Evolutionary conservation across 2,113 vertebrate species (phyloP).

Genomic region (Tetrax tetrax): DNA sequence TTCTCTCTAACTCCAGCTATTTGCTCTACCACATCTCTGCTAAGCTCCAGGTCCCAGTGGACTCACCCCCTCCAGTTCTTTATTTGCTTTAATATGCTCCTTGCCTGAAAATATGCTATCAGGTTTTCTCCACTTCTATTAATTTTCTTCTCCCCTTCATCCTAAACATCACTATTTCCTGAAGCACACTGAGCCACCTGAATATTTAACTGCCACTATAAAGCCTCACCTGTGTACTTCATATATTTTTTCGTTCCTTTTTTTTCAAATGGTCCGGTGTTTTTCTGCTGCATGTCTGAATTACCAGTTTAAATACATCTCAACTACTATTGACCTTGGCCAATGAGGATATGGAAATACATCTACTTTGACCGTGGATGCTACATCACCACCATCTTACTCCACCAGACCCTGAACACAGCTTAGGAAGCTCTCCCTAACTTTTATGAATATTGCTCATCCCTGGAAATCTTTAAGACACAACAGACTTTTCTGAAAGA

Average conservation of each 20-base stretch:
- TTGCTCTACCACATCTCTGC: slow-evolving; percentile 33
- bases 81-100: slow-evolving; percentile 58
- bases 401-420: neutral
- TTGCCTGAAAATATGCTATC: slow-evolving; percentile 33
- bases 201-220: neutral
- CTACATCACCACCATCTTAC: accelerated
- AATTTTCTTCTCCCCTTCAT: slow-evolving; percentile 45
- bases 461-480: neutral
- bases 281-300: neutral
- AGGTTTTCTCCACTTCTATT: slow-evolving; percentile 16
- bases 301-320: neutral
- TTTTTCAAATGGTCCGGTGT: accelerated
- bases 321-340: neutral
- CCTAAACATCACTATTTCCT: slow-evolving; percentile 37
- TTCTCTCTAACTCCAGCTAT: slow-evolving; percentile 13
- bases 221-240: neutral
- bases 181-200: neutral
- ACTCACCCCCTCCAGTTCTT: slow-evolving; percentile 6
- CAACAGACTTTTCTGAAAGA: neutral
- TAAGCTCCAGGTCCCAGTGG: slow-evolving; percentile 26
- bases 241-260: neutral
- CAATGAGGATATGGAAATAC: neutral
- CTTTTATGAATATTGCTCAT: neutral
- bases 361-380: neutral
- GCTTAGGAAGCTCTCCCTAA: neutral